Conservation (phyloP, 2,797 vertebrate species). For the Cryptoblepharus egeriae region DNA sequence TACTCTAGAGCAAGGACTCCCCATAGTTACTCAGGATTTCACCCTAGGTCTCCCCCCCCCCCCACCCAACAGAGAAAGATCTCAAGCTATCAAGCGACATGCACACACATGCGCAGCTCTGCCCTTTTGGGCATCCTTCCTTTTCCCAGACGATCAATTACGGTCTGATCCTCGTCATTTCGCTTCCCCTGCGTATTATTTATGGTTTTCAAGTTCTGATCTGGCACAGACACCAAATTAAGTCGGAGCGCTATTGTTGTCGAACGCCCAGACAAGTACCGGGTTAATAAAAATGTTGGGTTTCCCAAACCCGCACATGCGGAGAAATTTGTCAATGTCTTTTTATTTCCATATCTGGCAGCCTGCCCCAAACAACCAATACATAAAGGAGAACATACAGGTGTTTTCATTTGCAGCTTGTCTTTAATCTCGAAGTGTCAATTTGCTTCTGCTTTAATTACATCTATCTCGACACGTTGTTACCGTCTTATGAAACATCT, state of each 20-base stretch:
- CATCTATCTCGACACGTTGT: slow-evolving; percentile 78
- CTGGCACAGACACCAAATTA: slow-evolving; percentile 72
- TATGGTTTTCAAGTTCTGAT: slow-evolving; percentile 63
- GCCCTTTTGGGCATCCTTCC: no score
- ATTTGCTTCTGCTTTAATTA: slow-evolving; percentile 82
- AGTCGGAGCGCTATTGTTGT: slow-evolving; percentile 68
- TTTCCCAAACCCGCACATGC: slow-evolving; percentile 71
- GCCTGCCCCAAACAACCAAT: slow-evolving; percentile 71
- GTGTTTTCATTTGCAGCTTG: slow-evolving; percentile 77
- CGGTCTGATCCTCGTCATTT: slow-evolving; percentile 32
- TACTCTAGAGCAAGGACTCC: no score
- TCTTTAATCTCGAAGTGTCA: slow-evolving; percentile 80
- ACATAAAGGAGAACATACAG: slow-evolving; percentile 72
- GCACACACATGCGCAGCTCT: not conserved
- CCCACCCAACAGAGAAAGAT: no score
- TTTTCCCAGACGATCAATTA: not conserved
- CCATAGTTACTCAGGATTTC: no score
- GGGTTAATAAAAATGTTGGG: slow-evolving; percentile 76
- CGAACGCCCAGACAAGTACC: slow-evolving; percentile 73
- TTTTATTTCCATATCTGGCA: slow-evolving; percentile 82
- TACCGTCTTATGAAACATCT: slow-evolving; percentile 78
- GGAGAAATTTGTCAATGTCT: slow-evolving; percentile 80
- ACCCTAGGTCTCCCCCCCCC: no score
- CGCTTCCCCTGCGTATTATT: slow-evolving; percentile 47
- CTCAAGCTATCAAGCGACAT: not conserved